phyloP scores from a whole-genome alignment of 2,113 vertebrate genomes.

The Mirza zaza region DNA sequence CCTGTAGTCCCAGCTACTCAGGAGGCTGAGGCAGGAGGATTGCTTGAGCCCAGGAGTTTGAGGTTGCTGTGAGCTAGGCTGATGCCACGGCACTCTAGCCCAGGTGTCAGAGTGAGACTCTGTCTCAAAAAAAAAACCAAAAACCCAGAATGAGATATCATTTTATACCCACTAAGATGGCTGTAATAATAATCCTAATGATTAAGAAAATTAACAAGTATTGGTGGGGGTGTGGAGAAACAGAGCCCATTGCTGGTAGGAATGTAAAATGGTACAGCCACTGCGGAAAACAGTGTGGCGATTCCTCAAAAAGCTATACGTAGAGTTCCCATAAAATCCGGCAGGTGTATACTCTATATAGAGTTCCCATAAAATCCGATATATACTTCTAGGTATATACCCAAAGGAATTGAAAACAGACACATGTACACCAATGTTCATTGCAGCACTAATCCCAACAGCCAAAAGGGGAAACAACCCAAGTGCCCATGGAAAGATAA shows the following conservation, averaged over 20 bases:
- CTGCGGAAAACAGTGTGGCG: neutral
- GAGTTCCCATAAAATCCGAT: no score
- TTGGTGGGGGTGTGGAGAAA: neutral
- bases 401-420: neutral
- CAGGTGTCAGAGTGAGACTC: no score
- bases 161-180: neutral
- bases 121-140: no score
- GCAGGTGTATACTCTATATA: no score
- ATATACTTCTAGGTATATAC: neutral
- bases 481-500: neutral
- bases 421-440: neutral
- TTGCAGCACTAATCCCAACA: neutral
- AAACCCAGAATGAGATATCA: neutral
- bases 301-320: neutral
- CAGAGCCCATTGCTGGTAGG: neutral
- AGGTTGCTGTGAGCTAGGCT: no score
- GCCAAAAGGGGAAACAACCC: neutral
- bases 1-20: no score
- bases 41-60: no score
- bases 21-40: no score
- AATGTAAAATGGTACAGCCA: neutral
- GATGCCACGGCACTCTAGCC: no score
- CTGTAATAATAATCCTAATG: rapidly evolving
- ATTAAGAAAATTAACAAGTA: neutral
- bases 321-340: neutral